Conservation (phyloP, 2,888 invertebrate genomes). For the Protodeltote pygarga region DNA sequence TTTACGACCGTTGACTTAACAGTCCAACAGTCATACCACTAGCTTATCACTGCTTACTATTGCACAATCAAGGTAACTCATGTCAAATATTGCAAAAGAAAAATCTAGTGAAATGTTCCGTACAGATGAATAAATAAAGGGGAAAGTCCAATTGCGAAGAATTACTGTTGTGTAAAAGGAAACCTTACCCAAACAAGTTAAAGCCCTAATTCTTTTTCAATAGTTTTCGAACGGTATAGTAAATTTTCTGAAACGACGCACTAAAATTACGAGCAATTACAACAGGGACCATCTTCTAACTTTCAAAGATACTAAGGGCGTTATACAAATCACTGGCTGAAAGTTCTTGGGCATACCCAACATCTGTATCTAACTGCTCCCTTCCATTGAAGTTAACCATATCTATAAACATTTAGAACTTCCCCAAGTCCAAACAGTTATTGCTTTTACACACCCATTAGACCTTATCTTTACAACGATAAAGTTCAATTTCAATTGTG, state of each 20-base stretch:
- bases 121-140: too few species aligned
- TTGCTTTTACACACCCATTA: constrained; percentile 57
- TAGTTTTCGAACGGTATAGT: background rate
- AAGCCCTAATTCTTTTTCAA: constrained; percentile 28
- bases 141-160: too few species aligned
- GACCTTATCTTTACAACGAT: constrained; percentile 50
- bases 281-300: constrained; percentile 39
- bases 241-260: constrained; percentile 13
- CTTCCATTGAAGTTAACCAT: constrained; percentile 58
- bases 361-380: constrained; percentile 60
- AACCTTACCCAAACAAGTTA: background rate
- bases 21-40: too few species aligned
- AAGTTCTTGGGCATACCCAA: constrained; percentile 52
- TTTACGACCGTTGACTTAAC: too few species aligned
- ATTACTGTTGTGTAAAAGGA: constrained; percentile 1
- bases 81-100: too few species aligned
- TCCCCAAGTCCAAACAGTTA: constrained; percentile 60
- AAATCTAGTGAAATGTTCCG: too few species aligned
- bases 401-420: constrained; percentile 70
- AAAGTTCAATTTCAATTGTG: constrained; percentile 64
- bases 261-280: constrained; percentile 51
- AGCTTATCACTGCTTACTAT: too few species aligned
- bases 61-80: too few species aligned
- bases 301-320: constrained; percentile 44
- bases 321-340: constrained; percentile 57